Conservation (phyloP, 1,140 invertebrate genomes). For the Zaprionus davidi region DNA sequence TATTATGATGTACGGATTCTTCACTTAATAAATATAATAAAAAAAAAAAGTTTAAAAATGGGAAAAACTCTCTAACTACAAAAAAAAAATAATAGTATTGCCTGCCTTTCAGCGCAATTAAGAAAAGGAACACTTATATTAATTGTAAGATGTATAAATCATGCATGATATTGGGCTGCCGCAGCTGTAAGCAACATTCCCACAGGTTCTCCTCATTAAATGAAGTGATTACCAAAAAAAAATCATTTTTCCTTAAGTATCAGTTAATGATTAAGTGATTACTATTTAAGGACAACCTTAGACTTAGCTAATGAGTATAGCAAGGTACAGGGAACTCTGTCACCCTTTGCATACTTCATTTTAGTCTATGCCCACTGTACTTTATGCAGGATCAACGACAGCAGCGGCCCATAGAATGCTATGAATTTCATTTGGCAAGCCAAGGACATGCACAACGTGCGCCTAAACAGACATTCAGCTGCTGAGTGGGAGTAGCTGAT, state of each 20-base stretch:
- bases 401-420: constrained; percentile 72
- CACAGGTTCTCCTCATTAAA: neutral
- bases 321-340: neutral
- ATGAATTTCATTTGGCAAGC: constrained; percentile 82
- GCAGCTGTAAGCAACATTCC: neutral
- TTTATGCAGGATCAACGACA: constrained; percentile 33
- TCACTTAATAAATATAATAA: no score
- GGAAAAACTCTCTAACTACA: no score
- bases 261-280: no score
- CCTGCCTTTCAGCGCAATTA: neutral
- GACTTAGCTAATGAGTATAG: neutral
- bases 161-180: neutral
- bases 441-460: constrained; percentile 80
- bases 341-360: neutral
- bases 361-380: constrained; percentile 52
- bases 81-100: neutral
- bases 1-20: no score
- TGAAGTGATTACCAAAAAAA: neutral
- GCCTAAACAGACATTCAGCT: constrained; percentile 67
- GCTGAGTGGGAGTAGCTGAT: constrained; percentile 17
- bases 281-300: no score
- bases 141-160: neutral
- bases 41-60: no score
- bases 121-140: neutral
- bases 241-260: neutral